Conservation (phyloP, 1,140 invertebrate genomes). For the Neuroterus valhalla region DNA sequence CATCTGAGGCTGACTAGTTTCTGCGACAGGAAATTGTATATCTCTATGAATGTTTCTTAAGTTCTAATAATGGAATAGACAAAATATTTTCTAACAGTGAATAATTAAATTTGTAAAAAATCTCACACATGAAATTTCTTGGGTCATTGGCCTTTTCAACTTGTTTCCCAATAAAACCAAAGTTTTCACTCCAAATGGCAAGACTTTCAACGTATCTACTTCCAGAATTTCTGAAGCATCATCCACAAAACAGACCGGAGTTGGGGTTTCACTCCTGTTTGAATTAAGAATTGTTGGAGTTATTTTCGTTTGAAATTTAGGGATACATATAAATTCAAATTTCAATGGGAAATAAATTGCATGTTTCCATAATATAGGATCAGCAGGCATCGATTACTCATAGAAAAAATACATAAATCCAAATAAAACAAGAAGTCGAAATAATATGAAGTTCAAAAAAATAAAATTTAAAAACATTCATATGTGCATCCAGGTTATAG, state of each 20-base stretch:
- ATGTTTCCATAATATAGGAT: no score
- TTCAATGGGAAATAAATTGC: no score
- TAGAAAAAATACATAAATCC: no score
- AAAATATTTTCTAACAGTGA: background rate
- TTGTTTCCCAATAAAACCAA: background rate
- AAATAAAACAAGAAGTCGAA: no score
- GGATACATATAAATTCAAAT: no score
- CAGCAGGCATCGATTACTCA: no score
- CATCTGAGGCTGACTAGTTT: background rate
- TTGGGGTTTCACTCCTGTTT: background rate
- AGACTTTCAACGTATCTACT: background rate
- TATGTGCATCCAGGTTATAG: no score
- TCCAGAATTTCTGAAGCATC: background rate
- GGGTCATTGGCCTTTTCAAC: background rate
- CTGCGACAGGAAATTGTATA: background rate
- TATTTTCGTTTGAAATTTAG: no score
- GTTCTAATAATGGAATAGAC: no score
- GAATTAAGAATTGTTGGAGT: no score
- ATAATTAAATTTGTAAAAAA: background rate
- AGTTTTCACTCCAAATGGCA: background rate
- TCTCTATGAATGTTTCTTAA: background rate
- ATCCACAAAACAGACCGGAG: background rate
- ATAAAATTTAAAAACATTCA: no score
- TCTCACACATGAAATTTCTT: background rate
- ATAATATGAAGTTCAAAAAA: no score